Evolutionary conservation across 2,888 invertebrate species (phyloP).

Genomic region (Cheilosia urbana): DNA sequence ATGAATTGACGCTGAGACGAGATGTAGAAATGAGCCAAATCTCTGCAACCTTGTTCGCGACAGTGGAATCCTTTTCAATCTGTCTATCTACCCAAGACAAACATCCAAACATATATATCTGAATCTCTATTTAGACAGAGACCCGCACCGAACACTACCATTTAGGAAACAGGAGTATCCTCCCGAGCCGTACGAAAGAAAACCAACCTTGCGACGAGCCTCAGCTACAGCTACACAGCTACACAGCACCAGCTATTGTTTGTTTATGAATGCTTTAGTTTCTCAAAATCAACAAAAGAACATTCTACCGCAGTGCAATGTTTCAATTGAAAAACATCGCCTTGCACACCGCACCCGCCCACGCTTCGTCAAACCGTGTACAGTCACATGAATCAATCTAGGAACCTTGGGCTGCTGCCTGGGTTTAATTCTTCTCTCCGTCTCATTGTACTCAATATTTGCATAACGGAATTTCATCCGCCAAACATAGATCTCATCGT

Average conservation of each 20-base stretch:
- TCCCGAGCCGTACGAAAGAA: constrained; percentile 17
- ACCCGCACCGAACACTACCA: constrained; percentile 65
- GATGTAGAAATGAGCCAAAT: constrained; percentile 11
- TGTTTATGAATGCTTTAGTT: constrained; percentile 73
- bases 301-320: constrained; percentile 70
- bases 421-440: constrained; percentile 60
- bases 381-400: constrained; percentile 61
- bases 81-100: constrained; percentile 63
- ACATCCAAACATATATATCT: constrained; percentile 18
- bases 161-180: constrained; percentile 48
- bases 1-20: too few relatives aligned
- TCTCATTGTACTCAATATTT: constrained; percentile 59
- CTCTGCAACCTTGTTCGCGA: constrained; percentile 21
- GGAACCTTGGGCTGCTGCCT: constrained; percentile 45
- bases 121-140: neutral
- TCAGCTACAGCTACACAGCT: too few relatives aligned
- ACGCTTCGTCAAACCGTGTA: neutral
- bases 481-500: constrained; percentile 56
- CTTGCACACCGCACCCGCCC: constrained; percentile 2
- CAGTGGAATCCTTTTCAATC: constrained; percentile 59
- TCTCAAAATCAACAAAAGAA: constrained; percentile 75
- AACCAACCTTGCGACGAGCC: constrained; percentile 40
- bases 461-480: constrained; percentile 63
- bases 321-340: constrained; percentile 70
- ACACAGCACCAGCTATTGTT: constrained; percentile 59